Conservation (phyloP, 2,888 invertebrate species). For the Linyphia triangularis region DNA sequence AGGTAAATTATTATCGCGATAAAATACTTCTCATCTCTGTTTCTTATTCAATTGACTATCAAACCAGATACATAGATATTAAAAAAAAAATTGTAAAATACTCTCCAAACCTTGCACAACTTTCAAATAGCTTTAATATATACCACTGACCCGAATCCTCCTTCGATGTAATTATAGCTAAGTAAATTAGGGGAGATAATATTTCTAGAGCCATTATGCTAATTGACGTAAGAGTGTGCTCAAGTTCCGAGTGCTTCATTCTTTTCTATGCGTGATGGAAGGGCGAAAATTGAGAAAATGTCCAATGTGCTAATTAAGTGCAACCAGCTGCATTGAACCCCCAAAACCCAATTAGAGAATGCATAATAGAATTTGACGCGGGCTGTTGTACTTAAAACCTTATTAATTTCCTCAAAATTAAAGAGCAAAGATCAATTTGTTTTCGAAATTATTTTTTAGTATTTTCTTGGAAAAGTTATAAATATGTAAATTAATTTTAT, state of each 20-base stretch:
- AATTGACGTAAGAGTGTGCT: constrained; percentile 49
- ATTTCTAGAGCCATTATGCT: constrained; percentile 67
- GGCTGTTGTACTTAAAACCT: constrained; percentile 26
- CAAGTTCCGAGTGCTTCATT: constrained; percentile 29
- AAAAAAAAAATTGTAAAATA: neutral
- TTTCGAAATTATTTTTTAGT: neutral
- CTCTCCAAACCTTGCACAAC: neutral
- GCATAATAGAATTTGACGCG: constrained; percentile 43
- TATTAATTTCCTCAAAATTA: constrained; percentile 21
- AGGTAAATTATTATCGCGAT: neutral
- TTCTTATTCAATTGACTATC: neutral
- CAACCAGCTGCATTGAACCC: constrained; percentile 29
- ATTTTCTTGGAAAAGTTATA: neutral
- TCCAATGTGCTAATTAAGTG: constrained; percentile 62
- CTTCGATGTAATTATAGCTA: constrained; percentile 58
- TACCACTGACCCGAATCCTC: neutral
- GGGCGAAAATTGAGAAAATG: constrained; percentile 55
- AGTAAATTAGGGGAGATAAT: constrained; percentile 67
- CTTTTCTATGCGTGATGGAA: constrained; percentile 36
- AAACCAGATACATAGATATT: neutral
- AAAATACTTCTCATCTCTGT: neutral
- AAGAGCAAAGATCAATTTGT: neutral
- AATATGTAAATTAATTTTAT: too few species aligned
- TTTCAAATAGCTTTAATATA: constrained; percentile 8
- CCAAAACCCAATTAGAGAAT: constrained; percentile 56